Conservation (phyloP, 2,888 invertebrate species). For the Mimas tiliae region DNA sequence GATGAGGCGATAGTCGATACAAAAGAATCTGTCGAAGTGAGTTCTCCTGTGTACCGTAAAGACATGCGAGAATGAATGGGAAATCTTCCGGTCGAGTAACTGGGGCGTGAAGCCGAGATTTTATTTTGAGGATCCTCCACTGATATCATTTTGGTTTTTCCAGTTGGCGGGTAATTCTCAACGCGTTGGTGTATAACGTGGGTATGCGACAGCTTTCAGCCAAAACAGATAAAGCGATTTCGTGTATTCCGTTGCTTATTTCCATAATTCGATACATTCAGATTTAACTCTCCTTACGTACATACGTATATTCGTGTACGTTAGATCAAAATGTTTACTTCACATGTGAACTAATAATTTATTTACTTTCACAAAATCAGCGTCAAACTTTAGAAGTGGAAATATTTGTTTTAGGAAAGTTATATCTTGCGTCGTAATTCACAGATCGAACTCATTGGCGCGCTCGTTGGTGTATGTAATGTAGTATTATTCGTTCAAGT, state of each 20-base stretch:
- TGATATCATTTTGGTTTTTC: slow-evolving; percentile 59
- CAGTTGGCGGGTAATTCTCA: slow-evolving; percentile 50
- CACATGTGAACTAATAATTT: slow-evolving; percentile 5
- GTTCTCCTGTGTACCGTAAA: slow-evolving; percentile 45
- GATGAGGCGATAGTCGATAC: slow-evolving; percentile 24
- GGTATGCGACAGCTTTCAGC: slow-evolving; percentile 35
- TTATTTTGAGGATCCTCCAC: slow-evolving; percentile 59
- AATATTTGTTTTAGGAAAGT: slow-evolving; percentile 19
- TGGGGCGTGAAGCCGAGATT: slow-evolving; percentile 68
- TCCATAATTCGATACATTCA: slow-evolving; percentile 34
- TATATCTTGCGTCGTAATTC: background rate
- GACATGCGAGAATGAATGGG: slow-evolving; percentile 60
- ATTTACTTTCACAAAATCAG: slow-evolving; percentile 6
- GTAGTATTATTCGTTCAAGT: background rate
- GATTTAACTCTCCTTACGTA: background rate
- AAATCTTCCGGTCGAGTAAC: slow-evolving; percentile 59
- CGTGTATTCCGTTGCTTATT: slow-evolving; percentile 37
- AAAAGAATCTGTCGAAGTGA: slow-evolving; percentile 29
- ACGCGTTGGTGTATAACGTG: background rate
- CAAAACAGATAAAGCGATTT: slow-evolving; percentile 40
- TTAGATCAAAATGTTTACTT: background rate
- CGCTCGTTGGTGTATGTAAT: slow-evolving; percentile 9
- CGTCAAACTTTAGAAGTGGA: slow-evolving; percentile 12
- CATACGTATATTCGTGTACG: background rate
- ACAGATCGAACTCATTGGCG: background rate